Conservation (phyloP, 2,888 invertebrate species). For the Portevinia maculata region DNA sequence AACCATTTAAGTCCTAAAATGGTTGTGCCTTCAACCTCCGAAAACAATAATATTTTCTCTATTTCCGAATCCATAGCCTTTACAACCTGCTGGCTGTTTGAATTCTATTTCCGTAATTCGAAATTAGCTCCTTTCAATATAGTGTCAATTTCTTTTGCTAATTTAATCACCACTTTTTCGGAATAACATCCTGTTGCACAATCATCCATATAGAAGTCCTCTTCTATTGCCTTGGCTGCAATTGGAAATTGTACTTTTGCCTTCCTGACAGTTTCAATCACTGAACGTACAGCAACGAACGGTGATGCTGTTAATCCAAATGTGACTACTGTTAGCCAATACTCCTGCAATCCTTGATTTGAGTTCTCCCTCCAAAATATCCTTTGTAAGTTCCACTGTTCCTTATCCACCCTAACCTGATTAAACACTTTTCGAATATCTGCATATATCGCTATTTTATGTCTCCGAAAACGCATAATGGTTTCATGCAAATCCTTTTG, state of each 20-base stretch:
- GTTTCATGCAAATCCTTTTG: too few relatives aligned
- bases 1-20: too few relatives aligned
- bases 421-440: background rate
- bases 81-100: too few relatives aligned
- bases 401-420: background rate
- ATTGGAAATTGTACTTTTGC: background rate
- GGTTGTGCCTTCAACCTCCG: too few relatives aligned
- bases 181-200: background rate
- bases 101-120: too few relatives aligned
- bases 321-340: background rate
- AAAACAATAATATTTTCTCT: too few relatives aligned
- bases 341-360: background rate
- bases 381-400: background rate
- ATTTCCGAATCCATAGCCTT: too few relatives aligned
- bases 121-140: too few relatives aligned
- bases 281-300: background rate
- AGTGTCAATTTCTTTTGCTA: background rate
- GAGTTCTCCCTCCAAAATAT: background rate
- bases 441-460: background rate
- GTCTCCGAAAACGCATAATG: background rate
- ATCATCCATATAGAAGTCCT: too few relatives aligned
- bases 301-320: background rate
- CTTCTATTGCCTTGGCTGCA: background rate
- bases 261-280: slow-evolving; percentile 3
- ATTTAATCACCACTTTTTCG: background rate